A percentile compares a stretch with the other conserved stretches of the same genome.
phyloP scores from a whole-genome alignment of 2,797 vertebrate genomes.

The Gadopsis marmoratus region DNA sequence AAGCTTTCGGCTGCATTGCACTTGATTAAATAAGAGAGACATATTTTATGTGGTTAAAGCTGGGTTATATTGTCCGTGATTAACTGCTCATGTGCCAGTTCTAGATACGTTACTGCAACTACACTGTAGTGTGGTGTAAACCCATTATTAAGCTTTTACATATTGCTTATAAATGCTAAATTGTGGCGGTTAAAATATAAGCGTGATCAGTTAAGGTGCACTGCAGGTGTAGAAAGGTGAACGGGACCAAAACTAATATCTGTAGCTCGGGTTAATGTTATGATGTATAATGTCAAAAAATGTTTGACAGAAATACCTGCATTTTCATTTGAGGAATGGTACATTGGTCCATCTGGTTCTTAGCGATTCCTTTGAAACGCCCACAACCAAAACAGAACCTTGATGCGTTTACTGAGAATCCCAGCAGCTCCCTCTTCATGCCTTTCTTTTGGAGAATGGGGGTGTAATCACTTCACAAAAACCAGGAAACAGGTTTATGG shows the following conservation, averaged over 20 bases:
- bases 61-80: too few species aligned
- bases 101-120: not conserved
- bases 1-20: not conserved
- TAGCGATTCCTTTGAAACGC: not conserved
- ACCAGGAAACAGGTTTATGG: slow-evolving; percentile 50
- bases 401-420: slow-evolving; percentile 19
- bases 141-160: not conserved
- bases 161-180: not conserved
- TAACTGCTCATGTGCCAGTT: too few species aligned
- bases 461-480: slow-evolving; percentile 59
- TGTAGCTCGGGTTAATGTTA: not conserved
- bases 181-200: not conserved
- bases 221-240: not conserved
- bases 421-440: not conserved
- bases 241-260: not conserved
- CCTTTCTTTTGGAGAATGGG: slow-evolving; percentile 33
- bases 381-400: slow-evolving; percentile 8
- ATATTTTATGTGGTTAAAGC: too few species aligned
- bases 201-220: too few species aligned
- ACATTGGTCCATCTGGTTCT: not conserved
- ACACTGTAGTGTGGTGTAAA: not conserved
- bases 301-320: slow-evolving; percentile 2
- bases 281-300: not conserved
- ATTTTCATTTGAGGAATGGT: slow-evolving; percentile 26
- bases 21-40: too few species aligned